Evolutionary conservation across 2,113 vertebrate genomes (phyloP), one percentile per base, ranked within the genome.

Genomic region (Tilapia sparmanii): DNA sequence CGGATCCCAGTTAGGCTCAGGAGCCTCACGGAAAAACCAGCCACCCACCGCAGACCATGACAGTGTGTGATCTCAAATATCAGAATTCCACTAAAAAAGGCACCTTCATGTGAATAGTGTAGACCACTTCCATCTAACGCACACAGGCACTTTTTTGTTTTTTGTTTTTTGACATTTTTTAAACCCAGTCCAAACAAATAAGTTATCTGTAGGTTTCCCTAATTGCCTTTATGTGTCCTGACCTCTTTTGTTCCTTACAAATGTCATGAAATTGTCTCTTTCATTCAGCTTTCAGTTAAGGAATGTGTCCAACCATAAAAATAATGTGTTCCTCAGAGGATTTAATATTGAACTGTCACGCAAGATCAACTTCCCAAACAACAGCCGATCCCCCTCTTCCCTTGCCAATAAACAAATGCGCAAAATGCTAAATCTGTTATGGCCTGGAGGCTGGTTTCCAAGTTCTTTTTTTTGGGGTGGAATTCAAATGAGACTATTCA

Each of bases 261-360:
- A 82, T 83, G 47, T 81, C 45, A 42, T 6, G 13, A 13, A 26
- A 11, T 29, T 33, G 29, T 11, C 26, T 19, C 5, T 81, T 38
- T 73, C 24, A 5, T 73, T 85, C 45, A 59, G 38, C 12, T 73
- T 81, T 83, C 15, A 4, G 79, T 68, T 2, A 9, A 40, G 7
- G 66, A 87, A 33, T n/a, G 71, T 52, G 42, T 54, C 53, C 59
- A 86, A 80, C 35, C 78, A 80, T 85, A 85, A 90, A 83, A 86
- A 86, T 79, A 88, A 89, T 79, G 53, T 24, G 5, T 66, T 53
- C 80, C 83, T 88, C 89, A 40, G 81, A 84, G 89, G 88, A 86
- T 91, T 92, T 86, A 55, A 91, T 93, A 92, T 90, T 87, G 84
- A 91, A 90, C 91, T 82, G 91, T 91, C 90, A 86, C 7, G 86